Evolutionary conservation across 2,797 vertebrate genomes (phyloP).

Genomic region (Novumbra hubbsi): DNA sequence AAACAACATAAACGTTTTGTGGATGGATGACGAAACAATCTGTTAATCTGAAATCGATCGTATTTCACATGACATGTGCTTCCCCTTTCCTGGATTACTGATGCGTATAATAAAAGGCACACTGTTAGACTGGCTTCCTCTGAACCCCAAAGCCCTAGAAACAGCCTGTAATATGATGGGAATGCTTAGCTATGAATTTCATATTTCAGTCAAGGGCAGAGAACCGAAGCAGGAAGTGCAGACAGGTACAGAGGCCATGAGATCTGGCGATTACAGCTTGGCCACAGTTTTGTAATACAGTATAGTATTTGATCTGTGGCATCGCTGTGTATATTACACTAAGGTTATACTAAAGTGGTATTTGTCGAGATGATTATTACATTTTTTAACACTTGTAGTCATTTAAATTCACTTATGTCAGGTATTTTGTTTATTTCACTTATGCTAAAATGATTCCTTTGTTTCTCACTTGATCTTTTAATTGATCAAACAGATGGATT

Average conservation of each 20-base stretch:
- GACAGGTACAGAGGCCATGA: constrained; percentile 20
- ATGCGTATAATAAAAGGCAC: constrained; percentile 76
- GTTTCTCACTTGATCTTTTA: no score
- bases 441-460: not conserved
- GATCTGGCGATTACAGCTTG: not conserved
- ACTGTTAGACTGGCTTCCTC: constrained; percentile 66
- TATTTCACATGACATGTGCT: constrained; percentile 75
- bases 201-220: constrained; percentile 39
- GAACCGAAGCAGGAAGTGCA: constrained; percentile 10
- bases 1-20: constrained; percentile 35
- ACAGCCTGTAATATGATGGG: constrained; percentile 58
- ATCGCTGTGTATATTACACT: not conserved
- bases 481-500: no score
- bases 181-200: constrained; percentile 55
- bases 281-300: not conserved
- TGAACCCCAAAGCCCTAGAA: constrained; percentile 61
- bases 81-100: constrained; percentile 73
- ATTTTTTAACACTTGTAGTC: no score
- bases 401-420: no score
- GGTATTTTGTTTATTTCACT: no score
- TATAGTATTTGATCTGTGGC: not conserved
- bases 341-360: not conserved
- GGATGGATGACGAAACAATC: constrained; percentile 60
- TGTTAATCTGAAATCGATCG: constrained; percentile 71
- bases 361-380: not conserved